These are phyloP conservation scores for Megaceryle maxima DNA, from an alignment of 2,113 vertebrate species.

Conservation along the genomic window DNA sequence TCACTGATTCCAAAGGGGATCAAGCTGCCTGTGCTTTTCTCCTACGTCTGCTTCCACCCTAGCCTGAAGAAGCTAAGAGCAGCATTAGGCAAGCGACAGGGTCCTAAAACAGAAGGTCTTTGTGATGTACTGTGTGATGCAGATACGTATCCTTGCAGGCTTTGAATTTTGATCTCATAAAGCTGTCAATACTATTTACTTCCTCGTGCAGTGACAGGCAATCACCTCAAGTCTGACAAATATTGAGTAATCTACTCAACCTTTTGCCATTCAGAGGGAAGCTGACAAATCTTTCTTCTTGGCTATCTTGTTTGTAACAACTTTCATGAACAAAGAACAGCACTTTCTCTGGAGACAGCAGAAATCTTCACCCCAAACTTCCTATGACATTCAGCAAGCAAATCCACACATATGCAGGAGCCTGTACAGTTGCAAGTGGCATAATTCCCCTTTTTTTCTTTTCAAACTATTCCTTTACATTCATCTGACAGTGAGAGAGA, in stretches of 20 bases:
- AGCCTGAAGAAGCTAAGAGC: neutral
- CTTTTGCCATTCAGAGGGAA: conserved; percentile 31
- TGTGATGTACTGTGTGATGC: neutral
- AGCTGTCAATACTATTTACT: conserved; percentile 49
- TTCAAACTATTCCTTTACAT: neutral
- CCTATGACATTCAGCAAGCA: neutral
- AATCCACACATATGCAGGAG: neutral
- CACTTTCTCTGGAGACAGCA: neutral
- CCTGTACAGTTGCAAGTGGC: neutral
- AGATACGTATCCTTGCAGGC: neutral
- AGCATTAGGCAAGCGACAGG: neutral
- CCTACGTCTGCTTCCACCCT: neutral
- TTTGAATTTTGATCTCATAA: conserved; percentile 15
- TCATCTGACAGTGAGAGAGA: neutral
- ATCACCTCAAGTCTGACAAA: conserved; percentile 49
- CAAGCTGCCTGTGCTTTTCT: neutral
- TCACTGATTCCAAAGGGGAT: neutral
- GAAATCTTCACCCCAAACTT: neutral
- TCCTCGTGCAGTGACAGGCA: conserved; percentile 28
- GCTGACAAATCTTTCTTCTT: conserved; percentile 30
- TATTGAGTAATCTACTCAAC: conserved; percentile 41
- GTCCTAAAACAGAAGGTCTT: neutral
- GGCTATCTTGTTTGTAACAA: conserved; percentile 35
- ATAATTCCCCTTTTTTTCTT: neutral
- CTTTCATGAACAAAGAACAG: neutral